Conservation (phyloP, 2,113 vertebrate species). For the Epinephelus lanceolatus region DNA sequence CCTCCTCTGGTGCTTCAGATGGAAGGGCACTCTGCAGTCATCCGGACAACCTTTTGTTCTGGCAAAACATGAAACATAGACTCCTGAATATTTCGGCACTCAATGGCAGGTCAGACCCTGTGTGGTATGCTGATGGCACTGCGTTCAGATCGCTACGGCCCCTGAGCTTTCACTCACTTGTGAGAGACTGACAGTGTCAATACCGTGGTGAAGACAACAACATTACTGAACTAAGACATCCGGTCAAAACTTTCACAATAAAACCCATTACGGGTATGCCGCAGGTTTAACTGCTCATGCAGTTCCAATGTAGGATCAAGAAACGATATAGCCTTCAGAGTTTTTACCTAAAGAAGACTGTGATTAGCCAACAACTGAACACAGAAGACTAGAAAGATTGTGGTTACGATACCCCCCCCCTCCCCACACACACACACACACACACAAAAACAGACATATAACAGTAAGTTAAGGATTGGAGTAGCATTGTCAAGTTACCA, state of each 20-base stretch:
- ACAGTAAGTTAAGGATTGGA: too few relatives aligned
- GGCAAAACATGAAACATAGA: neutral
- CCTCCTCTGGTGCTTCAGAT: constrained; percentile 46
- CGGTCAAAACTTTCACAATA: constrained; percentile 58
- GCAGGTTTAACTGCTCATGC: too few relatives aligned
- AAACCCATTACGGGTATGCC: neutral
- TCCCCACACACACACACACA: too few relatives aligned
- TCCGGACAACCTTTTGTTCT: neutral
- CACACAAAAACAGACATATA: too few relatives aligned
- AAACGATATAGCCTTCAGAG: too few relatives aligned
- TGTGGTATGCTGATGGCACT: constrained; percentile 35
- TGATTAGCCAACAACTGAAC: neutral
- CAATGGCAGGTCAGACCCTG: constrained; percentile 14
- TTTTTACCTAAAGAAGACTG: neutral
- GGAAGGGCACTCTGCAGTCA: constrained; percentile 5
- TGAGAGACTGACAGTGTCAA: constrained; percentile 27
- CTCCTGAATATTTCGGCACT: neutral
- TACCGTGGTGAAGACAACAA: rapidly evolving
- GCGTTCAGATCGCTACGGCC: constrained; percentile 34
- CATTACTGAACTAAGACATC: neutral
- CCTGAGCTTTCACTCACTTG: constrained; percentile 48
- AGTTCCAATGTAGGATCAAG: too few relatives aligned
- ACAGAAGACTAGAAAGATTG: neutral
- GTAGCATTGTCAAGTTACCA: too few relatives aligned
- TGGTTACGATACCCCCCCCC: neutral